phyloP scores from a whole-genome alignment of 2,888 invertebrate genomes.

The Lingula anatina region DNA sequence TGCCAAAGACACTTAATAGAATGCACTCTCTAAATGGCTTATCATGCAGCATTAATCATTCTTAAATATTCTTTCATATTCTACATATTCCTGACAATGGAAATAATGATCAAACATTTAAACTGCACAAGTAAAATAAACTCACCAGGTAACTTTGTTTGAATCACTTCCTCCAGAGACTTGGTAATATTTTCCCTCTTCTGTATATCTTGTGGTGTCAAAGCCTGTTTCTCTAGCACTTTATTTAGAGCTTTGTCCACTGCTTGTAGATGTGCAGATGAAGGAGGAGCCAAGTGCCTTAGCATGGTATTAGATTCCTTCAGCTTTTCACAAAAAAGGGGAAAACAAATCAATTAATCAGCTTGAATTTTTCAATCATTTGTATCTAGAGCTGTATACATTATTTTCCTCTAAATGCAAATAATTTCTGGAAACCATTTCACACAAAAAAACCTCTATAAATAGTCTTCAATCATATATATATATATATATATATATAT shows the following conservation, averaged over 20 bases:
- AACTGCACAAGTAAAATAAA: background rate
- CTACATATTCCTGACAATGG: background rate
- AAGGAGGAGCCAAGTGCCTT: slow-evolving; percentile 36
- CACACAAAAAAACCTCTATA: too few relatives aligned
- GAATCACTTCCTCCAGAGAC: slow-evolving; percentile 23
- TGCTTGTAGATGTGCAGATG: slow-evolving; percentile 30
- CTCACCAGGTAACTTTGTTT: slow-evolving; percentile 20
- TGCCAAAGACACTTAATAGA: too few relatives aligned
- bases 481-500: too few relatives aligned
- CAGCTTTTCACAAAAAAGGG: slow-evolving; percentile 22
- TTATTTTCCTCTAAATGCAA: too few relatives aligned
- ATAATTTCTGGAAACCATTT: too few relatives aligned
- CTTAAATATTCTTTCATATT: background rate
- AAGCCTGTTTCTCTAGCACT: slow-evolving; percentile 27
- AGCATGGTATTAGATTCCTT: slow-evolving; percentile 30
- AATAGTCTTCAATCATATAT: too few relatives aligned
- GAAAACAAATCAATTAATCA: too few relatives aligned
- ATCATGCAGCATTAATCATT: background rate
- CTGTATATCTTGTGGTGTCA: slow-evolving; percentile 32
- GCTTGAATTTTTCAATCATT: too few relatives aligned
- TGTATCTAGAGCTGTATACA: too few relatives aligned
- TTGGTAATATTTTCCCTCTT: slow-evolving; percentile 24
- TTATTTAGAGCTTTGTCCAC: slow-evolving; percentile 32
- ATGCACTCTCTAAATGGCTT: too few relatives aligned
- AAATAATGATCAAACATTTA: background rate